Evolutionary conservation across 2,888 invertebrate genomes (phyloP), one percentile per base, ranked within the genome.

Genomic region (Aspidiotus rigidus): DNA sequence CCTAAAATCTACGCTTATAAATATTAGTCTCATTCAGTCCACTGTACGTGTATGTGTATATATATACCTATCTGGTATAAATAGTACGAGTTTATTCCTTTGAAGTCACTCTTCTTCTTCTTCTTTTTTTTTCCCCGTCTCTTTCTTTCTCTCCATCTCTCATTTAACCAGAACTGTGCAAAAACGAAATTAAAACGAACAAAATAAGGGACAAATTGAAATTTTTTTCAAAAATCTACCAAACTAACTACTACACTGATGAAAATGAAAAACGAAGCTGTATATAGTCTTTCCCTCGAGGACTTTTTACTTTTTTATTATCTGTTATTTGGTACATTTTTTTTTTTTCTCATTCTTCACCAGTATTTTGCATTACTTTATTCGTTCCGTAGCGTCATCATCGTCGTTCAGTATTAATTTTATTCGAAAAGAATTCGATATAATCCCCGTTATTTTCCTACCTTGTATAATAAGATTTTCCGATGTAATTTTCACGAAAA

Each of bases 401-500:
- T 28, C 28, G 28, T 62, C 53, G 63, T 53, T 53, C 60, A 53
- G 67, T 67, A 67, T 67, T 67, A 67, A 67, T 67, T 67, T 67
- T 67, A 67, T 67, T 67, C 67, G 67, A 44, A 67, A 67, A 67
- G 67, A 67, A 67, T 67, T 67, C 67, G 67, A 67, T 67, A 67
- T 67, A 67, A 67, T 67, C 67, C 67, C 59, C 49, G 67, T 67
- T 60, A 67, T 67, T 67, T 67, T 66, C 67, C 57, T 67, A 67
- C 67, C 67, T 67, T 67, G 67, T 60, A 67, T 67, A 67, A 67
- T 67, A 67, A 67, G 67, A 67, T 67, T 67, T 67, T n/a, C 42
- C 59, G 67, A 67, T 67, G 67, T 59, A 67, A 67, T 67, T 67
- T 67, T 67, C 67, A 40, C 67, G 67, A 67, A 67, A n/a, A 57